Conservation (phyloP, 2,888 invertebrate species). For the Teinopalpus imperialis region DNA sequence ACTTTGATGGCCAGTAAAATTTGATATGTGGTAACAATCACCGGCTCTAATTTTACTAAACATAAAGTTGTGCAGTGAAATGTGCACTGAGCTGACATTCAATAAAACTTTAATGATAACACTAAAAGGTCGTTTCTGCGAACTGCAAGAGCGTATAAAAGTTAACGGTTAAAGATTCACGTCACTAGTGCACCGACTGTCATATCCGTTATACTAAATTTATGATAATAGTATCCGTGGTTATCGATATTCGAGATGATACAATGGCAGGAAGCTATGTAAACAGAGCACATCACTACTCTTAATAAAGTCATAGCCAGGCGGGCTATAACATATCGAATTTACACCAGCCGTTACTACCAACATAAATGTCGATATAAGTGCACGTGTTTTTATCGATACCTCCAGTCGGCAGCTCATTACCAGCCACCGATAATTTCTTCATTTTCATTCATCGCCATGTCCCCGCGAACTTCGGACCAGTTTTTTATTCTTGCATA, state of each 20-base stretch:
- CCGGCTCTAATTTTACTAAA: slow-evolving; percentile 21
- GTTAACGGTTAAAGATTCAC: slow-evolving; percentile 38
- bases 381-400: slow-evolving; percentile 65
- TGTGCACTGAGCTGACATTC: slow-evolving; percentile 14
- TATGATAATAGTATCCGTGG: slow-evolving; percentile 45
- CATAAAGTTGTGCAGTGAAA: slow-evolving; percentile 21
- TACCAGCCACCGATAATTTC: slow-evolving; percentile 60
- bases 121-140: slow-evolving; percentile 20
- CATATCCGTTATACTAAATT: slow-evolving; percentile 46
- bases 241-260: slow-evolving; percentile 48
- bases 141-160: slow-evolving; percentile 34
- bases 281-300: slow-evolving; percentile 53
- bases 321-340: slow-evolving; percentile 54
- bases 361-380: slow-evolving; percentile 64
- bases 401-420: slow-evolving; percentile 56
- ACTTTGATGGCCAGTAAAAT: slow-evolving; percentile 14
- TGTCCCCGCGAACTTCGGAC: slow-evolving; percentile 41
- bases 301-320: slow-evolving; percentile 61
- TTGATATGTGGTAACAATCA: slow-evolving; percentile 20
- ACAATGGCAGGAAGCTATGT: slow-evolving; percentile 41
- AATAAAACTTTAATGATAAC: slow-evolving; percentile 25
- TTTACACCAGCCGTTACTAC: slow-evolving; percentile 63
- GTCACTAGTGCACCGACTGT: slow-evolving; percentile 41
- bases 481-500: slow-evolving; percentile 44
- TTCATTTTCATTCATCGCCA: slow-evolving; percentile 55